phyloP scores from a whole-genome alignment of 2,113 vertebrate species.

The Chaenogobius annularis region DNA sequence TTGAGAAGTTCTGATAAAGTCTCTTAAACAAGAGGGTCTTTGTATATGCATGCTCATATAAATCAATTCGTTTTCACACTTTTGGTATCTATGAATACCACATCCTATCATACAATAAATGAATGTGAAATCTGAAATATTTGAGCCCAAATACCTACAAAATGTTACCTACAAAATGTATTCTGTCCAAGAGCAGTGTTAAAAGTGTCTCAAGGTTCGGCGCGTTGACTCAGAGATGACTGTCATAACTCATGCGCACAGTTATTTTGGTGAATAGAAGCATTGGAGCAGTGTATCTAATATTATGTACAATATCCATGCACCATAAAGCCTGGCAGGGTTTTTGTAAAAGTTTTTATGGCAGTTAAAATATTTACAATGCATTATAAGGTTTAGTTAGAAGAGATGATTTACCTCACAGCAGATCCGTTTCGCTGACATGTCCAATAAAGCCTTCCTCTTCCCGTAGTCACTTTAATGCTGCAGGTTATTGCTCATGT shows the following conservation, averaged over 20 bases:
- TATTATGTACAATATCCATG: neutral
- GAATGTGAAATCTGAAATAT: neutral
- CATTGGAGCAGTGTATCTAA: neutral
- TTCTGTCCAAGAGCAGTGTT: neutral
- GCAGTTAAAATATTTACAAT: neutral
- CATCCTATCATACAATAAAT: neutral
- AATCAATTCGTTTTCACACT: neutral
- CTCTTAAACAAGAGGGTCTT: too few relatives aligned
- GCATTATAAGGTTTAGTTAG: neutral
- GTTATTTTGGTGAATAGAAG: neutral
- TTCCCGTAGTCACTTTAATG: conserved; percentile 19
- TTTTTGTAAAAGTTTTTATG: neutral
- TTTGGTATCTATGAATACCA: neutral
- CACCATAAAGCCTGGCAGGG: neutral
- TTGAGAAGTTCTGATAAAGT: too few relatives aligned
- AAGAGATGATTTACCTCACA: neutral
- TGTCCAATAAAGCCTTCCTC: conserved; percentile 19
- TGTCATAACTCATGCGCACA: neutral
- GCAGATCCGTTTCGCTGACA: conserved; percentile 1
- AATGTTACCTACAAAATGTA: neutral
- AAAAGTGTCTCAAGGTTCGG: too few relatives aligned
- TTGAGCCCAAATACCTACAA: neutral
- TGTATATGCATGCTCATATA: too few relatives aligned
- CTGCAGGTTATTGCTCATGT: conserved; percentile 27
- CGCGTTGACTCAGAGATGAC: neutral